Evolutionary conservation across 2,113 vertebrate species (phyloP), one percentile per base, ranked within the genome.

Genomic region (Pontoporia blainvillei): DNA sequence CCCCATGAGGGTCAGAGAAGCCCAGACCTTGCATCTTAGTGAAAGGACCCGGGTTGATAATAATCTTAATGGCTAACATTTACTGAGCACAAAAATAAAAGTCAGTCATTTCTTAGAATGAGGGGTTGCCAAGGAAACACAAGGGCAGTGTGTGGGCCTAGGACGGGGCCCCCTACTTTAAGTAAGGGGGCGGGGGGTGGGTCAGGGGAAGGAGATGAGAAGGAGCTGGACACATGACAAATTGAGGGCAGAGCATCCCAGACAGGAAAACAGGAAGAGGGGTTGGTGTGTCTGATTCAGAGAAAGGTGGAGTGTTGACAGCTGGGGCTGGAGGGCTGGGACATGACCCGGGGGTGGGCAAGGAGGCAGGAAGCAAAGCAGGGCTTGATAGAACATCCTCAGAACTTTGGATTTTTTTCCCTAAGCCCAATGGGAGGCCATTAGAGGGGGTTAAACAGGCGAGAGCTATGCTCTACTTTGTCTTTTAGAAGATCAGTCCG

Each of bases 71-170:
- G 8, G 20, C 52, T 54, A 29, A 29, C 57, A 20, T 57, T 9
- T 59, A 13, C 8, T 27, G 23, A 31, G 23, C 75, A 23, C 15
- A 7, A 18, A 49, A 69, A 13, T 31, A 27, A 29, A 76, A 83
- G 82, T 34, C 36, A 36, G 10, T 21, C 1, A 25, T 66, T n/a
- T 86, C n/a, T 6, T 20, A 41, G 36, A 59, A 64, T 4, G 7
- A 49, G 52, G 57, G 31, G n/a, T 13, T 29, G 2, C 41, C n/a
- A 21, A n/a, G 81, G 39, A 57, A 31, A 27, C 46, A 11, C 0
- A 0, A 0, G 18, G 3, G 5, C 15, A 29, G 34, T 2, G 4
- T 1, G 5, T 9, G 34, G 11, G 14, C 15, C 5, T 7, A 2
- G 39, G 69, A 14, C 31, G 21, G 21, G 52, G 36, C 18, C 61